Evolutionary conservation across 2,113 vertebrate genomes (phyloP).

Genomic region (Hydrochoerus hydrochaeris): DNA sequence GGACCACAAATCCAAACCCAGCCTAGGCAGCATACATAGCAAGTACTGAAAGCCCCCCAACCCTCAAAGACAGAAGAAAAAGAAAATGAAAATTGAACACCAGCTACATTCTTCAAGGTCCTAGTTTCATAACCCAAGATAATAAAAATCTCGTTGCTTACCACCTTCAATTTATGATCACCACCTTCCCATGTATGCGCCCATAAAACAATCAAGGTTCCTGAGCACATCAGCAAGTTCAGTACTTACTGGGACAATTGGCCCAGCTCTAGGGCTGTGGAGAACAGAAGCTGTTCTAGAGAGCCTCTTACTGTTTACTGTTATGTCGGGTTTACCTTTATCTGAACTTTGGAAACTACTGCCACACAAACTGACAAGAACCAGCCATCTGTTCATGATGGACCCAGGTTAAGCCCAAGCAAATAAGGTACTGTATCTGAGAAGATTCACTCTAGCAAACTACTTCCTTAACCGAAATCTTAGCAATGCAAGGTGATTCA

Average conservation of each 20-base stretch:
- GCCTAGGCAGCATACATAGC: neutral
- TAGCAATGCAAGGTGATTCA: neutral
- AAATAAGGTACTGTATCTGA: neutral
- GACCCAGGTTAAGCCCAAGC: too few relatives aligned
- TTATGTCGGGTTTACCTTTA: conserved; percentile 58
- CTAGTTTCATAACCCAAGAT: neutral
- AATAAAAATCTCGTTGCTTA: conserved; percentile 6
- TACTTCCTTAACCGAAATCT: neutral
- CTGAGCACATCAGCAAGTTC: neutral
- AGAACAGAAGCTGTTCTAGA: neutral
- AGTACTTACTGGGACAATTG: neutral
- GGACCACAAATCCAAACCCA: neutral
- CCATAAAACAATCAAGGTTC: conserved; percentile 20
- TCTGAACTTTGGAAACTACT: conserved; percentile 55
- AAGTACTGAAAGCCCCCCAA: too few relatives aligned
- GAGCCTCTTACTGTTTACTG: conserved; percentile 5
- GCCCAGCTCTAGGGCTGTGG: neutral
- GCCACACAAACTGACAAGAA: neutral
- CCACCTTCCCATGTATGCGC: neutral
- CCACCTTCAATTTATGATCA: conserved; percentile 54
- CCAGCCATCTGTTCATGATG: neutral
- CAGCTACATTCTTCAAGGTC: neutral
- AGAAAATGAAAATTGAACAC: neutral
- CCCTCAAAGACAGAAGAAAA: neutral
- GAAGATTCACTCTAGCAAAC: neutral